These are phyloP conservation scores for Chalcis sispes DNA, from an alignment of 2,888 invertebrate species.

Conservation along the genomic window DNA sequence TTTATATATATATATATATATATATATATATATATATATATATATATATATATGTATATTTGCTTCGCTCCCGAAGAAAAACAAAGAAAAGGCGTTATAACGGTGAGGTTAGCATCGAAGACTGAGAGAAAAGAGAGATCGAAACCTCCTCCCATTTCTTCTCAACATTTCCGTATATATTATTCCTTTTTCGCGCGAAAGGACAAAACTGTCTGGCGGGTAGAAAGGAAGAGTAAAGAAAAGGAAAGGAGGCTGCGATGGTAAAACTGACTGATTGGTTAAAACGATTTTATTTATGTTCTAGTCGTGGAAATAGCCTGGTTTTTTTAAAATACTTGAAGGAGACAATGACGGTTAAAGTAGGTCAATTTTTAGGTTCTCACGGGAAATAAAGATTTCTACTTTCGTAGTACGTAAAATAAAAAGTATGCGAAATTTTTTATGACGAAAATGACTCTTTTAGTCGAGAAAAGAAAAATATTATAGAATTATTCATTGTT, in stretches of 20 bases:
- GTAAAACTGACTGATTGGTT: slow-evolving; percentile 34
- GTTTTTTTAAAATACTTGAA: not conserved
- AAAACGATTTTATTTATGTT: slow-evolving; percentile 28
- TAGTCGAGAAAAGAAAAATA: no score
- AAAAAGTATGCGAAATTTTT: no score
- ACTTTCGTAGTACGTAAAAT: slow-evolving; percentile 16
- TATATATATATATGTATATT: no score
- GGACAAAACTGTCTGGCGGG: not conserved
- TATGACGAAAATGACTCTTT: no score
- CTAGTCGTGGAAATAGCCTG: slow-evolving; percentile 3
- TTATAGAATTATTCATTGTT: no score
- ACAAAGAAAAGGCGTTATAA: slow-evolving; percentile 37
- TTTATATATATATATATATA: no score
- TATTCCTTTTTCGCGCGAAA: slow-evolving; percentile 24
- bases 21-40: no score
- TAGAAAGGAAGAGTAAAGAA: not conserved
- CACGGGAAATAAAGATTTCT: slow-evolving; percentile 39
- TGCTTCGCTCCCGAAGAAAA: not conserved
- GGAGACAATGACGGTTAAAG: slow-evolving; percentile 5
- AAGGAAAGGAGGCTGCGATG: not conserved
- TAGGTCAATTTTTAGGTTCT: slow-evolving; percentile 21
- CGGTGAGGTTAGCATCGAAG: no score
- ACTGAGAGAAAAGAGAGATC: no score
- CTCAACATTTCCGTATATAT: slow-evolving; percentile 16
- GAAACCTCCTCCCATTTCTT: no score